These are phyloP conservation scores for Opisthograptis luteolata DNA, from an alignment of 2,888 invertebrate species.

Conservation along the genomic window DNA sequence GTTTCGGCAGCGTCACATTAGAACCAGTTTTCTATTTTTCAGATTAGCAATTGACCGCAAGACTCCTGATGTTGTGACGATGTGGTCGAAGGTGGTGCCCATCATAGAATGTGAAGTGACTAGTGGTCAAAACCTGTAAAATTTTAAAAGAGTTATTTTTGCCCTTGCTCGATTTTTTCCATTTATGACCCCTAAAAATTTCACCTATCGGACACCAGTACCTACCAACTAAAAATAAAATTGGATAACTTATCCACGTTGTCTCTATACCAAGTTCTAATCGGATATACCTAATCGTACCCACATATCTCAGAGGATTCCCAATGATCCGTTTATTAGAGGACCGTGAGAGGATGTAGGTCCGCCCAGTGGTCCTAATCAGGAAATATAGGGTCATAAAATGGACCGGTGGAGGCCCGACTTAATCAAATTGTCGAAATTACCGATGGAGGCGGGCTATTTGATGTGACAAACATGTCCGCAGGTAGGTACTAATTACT, in stretches of 20 bases:
- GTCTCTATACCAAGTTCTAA: not conserved
- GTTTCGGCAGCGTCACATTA: too few species aligned
- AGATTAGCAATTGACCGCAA: too few species aligned
- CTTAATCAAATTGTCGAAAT: conserved; percentile 78
- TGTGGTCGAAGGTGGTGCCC: too few species aligned
- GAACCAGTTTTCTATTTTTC: too few species aligned
- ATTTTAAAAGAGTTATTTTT: too few species aligned
- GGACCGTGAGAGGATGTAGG: conserved; percentile 44
- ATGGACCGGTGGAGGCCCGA: conserved; percentile 60
- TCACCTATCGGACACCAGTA: too few species aligned
- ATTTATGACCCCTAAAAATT: too few species aligned
- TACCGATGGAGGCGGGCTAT: conserved; percentile 52
- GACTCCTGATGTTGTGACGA: too few species aligned
- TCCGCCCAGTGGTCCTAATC: conserved; percentile 67
- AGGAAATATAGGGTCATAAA: conserved; percentile 82
- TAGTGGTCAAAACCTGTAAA: too few species aligned
- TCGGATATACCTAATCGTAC: conserved; percentile 20
- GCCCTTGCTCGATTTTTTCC: too few species aligned
- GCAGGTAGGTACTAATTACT: conserved; percentile 36
- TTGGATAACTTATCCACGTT: not conserved
- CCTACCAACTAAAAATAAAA: too few species aligned
- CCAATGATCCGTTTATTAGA: conserved; percentile 38
- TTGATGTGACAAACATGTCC: conserved; percentile 35
- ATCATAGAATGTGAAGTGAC: too few species aligned
- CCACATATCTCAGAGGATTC: conserved; percentile 27